Base-by-base conservation (phyloP, 2,113 vertebrate genomes). In the Sinocyclocheilus anophthalmus region DNA sequence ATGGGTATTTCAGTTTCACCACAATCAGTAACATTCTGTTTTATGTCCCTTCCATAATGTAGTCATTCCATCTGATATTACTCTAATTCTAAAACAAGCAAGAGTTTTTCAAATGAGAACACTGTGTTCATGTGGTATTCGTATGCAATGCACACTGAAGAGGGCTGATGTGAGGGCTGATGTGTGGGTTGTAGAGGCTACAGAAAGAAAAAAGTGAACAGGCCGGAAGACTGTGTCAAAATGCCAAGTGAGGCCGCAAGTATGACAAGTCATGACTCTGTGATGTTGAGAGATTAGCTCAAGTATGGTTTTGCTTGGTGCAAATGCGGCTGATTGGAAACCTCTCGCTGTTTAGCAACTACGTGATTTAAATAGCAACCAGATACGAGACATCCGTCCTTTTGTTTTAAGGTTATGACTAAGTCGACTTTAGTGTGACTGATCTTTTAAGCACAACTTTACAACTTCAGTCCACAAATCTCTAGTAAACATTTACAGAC, bases 241-340 rank as follows among this genome's bases (percentile, higher is more conserved):
- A 91, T 24, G 65, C 45, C 63, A 83, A 93, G 92, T 88, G 87
- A 88, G 93, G 90, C 79, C 93, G 92, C 92, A 87, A 89, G 87
- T 90, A 92, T 87, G 90, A 88, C 90, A 94, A 93, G 94, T 94
- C 93, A 93, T 88, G 94, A 95, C 93, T 94, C 95, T 91, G 93
- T 93, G 86, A 95, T 94, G 91, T 91, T 39, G 89, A 77, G 53
- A 90, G 86, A 93, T 81, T 70, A 92, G 81, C 90, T 87, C 87
- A 7, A 84, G 85, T 85, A 85, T 90, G 87, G 73, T 92, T 93
- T 92, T 91, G 88, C 91, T 93, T 86, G 87, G 65, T 89, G 90
- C 86, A 83, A 42, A 2, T 90, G 86, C 87, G 92, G 89, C 89
- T 88, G 92, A 92, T 88, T 88, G 89, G 76, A 92, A 91, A 90